Conservation (phyloP, 2,113 vertebrate genomes). For the Peromyscus californicus region DNA sequence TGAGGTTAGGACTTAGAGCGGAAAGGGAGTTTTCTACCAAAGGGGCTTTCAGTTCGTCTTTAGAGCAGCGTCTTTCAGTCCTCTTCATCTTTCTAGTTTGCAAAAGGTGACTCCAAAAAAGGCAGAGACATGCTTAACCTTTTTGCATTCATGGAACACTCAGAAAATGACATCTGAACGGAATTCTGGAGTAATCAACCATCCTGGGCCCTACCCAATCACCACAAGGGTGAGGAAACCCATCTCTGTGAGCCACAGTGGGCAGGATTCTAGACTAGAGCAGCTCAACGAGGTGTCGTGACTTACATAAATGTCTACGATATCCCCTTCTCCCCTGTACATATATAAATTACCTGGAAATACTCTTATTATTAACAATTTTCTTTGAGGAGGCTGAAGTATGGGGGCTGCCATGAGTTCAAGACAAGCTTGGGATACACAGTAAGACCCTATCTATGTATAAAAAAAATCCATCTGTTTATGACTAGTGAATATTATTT, state of each 20-base stretch:
- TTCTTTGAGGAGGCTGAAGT: neutral
- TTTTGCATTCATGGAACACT: neutral
- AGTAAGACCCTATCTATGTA: neutral
- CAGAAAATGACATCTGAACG: neutral
- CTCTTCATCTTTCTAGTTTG: neutral
- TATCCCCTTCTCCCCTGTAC: neutral
- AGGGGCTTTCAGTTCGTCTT: neutral
- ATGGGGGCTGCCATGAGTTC: neutral
- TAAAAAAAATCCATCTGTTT: neutral
- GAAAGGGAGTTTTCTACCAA: neutral
- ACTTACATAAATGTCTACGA: neutral
- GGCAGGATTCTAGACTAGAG: neutral
- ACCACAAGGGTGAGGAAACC: neutral
- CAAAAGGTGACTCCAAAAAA: neutral
- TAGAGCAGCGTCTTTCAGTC: neutral
- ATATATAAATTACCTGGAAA: slow-evolving; percentile 1
- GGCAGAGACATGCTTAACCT: neutral
- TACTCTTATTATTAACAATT: neutral
- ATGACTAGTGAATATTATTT: neutral
- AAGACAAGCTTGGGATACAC: neutral
- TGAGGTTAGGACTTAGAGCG: neutral
- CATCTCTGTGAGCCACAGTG: neutral
- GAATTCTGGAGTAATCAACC: neutral
- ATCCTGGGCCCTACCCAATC: neutral
- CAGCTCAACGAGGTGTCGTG: neutral